Percentiles rank a stretch among this genome's conserved stretches.
Evolutionary conservation across 2,888 invertebrate species (phyloP).

Genomic region (Acanthosepion lycidas): DNA sequence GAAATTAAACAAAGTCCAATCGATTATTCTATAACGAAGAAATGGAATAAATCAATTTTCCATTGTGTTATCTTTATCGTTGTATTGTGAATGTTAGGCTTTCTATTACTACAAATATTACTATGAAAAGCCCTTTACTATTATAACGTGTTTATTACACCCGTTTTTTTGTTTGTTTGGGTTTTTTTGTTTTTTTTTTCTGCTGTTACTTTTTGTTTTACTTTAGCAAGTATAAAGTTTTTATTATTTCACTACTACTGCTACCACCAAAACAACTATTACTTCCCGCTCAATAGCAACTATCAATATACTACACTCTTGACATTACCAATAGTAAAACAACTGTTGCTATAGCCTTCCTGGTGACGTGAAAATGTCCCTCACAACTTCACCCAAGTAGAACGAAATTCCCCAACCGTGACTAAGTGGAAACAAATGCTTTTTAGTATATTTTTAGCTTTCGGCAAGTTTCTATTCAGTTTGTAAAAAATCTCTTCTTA

Average conservation of each 20-base stretch:
- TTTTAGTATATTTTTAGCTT: not conserved
- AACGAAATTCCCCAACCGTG: constrained; percentile 6
- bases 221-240: not conserved
- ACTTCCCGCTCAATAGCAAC: not conserved
- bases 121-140: no score
- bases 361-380: not conserved
- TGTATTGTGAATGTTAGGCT: no score
- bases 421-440: constrained; percentile 5
- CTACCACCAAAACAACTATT: not conserved
- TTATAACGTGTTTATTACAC: no score
- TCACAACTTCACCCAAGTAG: not conserved
- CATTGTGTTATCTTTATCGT: no score
- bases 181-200: no score
- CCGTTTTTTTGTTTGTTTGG: no score
- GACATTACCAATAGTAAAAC: not conserved
- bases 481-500: not conserved
- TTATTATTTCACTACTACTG: not conserved
- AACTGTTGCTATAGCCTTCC: not conserved
- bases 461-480: not conserved
- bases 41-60: no score
- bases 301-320: not conserved
- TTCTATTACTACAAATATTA: no score
- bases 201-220: no score
- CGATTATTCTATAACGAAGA: no score
- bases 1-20: no score